A percentile compares a stretch with the other conserved stretches of the same genome.
Evolutionary conservation across 2,113 vertebrate species (phyloP).

Genomic region (Ochotona princeps): DNA sequence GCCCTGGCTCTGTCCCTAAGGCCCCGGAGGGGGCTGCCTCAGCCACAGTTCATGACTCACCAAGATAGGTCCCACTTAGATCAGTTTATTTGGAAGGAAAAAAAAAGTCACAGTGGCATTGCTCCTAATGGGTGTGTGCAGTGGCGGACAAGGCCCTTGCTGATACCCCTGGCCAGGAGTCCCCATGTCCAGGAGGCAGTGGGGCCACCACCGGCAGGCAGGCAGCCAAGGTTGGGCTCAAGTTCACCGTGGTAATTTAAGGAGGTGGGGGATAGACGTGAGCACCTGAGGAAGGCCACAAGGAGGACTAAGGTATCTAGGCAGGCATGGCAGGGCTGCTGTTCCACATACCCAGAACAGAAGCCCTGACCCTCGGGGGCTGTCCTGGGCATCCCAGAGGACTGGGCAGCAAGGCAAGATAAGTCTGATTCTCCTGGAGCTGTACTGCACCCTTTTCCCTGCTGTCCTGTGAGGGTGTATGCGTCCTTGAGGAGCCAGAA

Average conservation of each 20-base stretch:
- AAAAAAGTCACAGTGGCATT: background rate
- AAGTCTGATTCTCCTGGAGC: background rate
- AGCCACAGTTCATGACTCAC: background rate
- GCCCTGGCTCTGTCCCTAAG: background rate
- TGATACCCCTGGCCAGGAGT: fast-evolving
- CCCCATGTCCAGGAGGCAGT: fast-evolving
- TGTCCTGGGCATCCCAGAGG: background rate
- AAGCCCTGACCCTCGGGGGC: background rate
- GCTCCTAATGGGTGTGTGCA: background rate
- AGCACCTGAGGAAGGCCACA: background rate
- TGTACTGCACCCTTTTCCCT: background rate
- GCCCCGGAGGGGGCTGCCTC: background rate
- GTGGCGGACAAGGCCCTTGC: background rate
- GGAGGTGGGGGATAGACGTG: background rate
- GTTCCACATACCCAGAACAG: too few species aligned
- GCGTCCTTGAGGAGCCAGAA: background rate
- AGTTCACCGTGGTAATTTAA: background rate
- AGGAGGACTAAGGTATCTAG: too few species aligned
- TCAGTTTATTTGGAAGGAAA: fast-evolving
- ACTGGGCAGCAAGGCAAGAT: background rate
- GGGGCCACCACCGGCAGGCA: background rate
- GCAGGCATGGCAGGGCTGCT: too few species aligned
- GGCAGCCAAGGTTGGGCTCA: background rate
- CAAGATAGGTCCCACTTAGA: background rate
- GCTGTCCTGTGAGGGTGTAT: too few species aligned